Percentiles rank a stretch among this genome's conserved stretches.
phyloP scores from a whole-genome alignment of 2,113 vertebrate genomes.

The Proteles cristata region DNA sequence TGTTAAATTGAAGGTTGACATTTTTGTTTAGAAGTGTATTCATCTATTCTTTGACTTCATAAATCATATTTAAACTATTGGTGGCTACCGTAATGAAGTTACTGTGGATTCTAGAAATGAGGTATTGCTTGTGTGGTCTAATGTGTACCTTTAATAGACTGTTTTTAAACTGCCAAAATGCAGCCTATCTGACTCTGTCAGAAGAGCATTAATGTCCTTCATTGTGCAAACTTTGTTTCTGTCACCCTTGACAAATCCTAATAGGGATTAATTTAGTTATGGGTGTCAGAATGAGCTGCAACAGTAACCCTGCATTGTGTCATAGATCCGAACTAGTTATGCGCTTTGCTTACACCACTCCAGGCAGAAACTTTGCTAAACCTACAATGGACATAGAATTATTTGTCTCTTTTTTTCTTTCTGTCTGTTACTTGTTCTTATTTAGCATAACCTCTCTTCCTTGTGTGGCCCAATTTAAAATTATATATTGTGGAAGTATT shows the following conservation, averaged over 20 bases:
- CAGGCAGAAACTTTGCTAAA: conserved; percentile 53
- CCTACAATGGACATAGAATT: not conserved
- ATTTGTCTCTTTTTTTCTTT: conserved; percentile 32
- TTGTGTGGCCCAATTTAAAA: conserved; percentile 63
- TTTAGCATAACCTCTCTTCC: conserved; percentile 56
- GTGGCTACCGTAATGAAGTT: not conserved
- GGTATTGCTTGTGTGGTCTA: not conserved
- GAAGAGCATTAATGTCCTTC: conserved; percentile 27
- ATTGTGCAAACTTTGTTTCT: conserved; percentile 61
- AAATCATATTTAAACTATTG: conserved; percentile 44
- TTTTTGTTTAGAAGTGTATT: conserved; percentile 19
- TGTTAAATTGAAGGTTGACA: not conserved
- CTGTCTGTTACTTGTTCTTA: not conserved
- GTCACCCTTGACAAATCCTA: conserved; percentile 63
- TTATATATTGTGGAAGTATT: conserved; percentile 54
- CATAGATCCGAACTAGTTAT: conserved; percentile 54
- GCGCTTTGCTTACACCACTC: conserved; percentile 38
- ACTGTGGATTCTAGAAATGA: not conserved
- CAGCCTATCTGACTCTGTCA: conserved; percentile 52
- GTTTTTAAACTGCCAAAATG: conserved; percentile 50
- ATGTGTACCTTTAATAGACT: conserved; percentile 27
- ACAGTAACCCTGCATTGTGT: conserved; percentile 59
- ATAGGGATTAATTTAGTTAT: conserved; percentile 71
- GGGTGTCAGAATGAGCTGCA: conserved; percentile 51
- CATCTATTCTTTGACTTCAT: conserved; percentile 39